Percentiles rank a stretch among this genome's conserved stretches.
Evolutionary conservation across 1,140 invertebrate species (phyloP).

Genomic region (Olivierus martensii): DNA sequence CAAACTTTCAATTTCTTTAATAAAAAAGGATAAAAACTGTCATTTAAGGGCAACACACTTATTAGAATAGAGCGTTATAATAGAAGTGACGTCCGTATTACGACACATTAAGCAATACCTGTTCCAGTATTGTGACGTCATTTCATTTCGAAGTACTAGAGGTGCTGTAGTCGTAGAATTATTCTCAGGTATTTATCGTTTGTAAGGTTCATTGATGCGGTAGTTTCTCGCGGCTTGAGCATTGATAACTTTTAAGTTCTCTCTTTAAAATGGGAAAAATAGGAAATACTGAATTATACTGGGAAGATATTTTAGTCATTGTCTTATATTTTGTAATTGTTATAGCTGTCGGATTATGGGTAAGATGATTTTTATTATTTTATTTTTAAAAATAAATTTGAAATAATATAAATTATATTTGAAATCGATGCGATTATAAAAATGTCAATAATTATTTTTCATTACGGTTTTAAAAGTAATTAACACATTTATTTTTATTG

Average conservation of each 20-base stretch:
- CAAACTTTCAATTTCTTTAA: too few relatives aligned
- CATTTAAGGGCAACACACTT: too few relatives aligned
- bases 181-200: too few relatives aligned
- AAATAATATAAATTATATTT: neutral
- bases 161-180: too few relatives aligned
- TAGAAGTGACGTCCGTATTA: too few relatives aligned
- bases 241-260: neutral
- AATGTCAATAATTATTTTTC: neutral
- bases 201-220: too few relatives aligned
- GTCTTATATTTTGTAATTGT: slow-evolving; percentile 30
- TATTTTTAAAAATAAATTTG: neutral
- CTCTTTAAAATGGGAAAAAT: neutral
- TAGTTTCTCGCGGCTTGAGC: too few relatives aligned
- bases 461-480: neutral
- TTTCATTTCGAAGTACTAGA: too few relatives aligned
- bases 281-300: slow-evolving; percentile 5
- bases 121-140: too few relatives aligned
- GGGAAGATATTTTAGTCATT: slow-evolving; percentile 28
- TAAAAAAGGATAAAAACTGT: too few relatives aligned
- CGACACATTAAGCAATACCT: too few relatives aligned
- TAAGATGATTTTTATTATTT: slow-evolving; percentile 17
- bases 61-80: too few relatives aligned
- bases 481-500: neutral
- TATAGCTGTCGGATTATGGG: slow-evolving; percentile 30
- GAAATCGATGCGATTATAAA: neutral